Evolutionary conservation across 2,113 vertebrate species (phyloP).

Genomic region (Rhinoderma darwinii): DNA sequence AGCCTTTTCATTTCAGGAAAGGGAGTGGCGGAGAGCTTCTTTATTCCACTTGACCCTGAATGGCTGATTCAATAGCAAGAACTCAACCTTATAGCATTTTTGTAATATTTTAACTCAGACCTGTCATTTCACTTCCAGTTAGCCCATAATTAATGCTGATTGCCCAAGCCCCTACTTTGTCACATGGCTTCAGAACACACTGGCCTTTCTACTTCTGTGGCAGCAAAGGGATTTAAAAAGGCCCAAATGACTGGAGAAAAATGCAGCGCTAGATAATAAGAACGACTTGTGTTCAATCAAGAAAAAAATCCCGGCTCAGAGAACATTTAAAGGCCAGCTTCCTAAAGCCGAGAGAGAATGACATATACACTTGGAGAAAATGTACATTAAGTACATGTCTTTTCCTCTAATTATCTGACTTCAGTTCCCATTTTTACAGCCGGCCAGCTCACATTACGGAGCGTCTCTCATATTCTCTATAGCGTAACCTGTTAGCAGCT

Average conservation of each 20-base stretch:
- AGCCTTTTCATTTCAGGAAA: constrained; percentile 36
- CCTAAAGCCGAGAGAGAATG: constrained; percentile 76
- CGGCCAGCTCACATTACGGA: constrained; percentile 73
- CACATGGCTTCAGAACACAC: constrained; percentile 29
- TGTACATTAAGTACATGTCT: constrained; percentile 67
- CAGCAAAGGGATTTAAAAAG: constrained; percentile 60
- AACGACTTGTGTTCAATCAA: constrained; percentile 67
- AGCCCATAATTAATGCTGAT: constrained; percentile 56
- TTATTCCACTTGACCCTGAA: constrained; percentile 43
- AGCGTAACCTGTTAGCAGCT: constrained; percentile 66
- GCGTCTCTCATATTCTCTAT: constrained; percentile 68
- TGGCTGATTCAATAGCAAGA: constrained; percentile 42
- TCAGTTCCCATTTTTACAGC: constrained; percentile 75
- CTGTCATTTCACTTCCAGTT: constrained; percentile 42
- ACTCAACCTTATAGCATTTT: constrained; percentile 39
- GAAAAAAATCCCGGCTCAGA: constrained; percentile 74
- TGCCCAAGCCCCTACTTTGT: constrained; percentile 52
- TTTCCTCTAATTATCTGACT: constrained; percentile 61
- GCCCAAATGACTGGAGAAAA: constrained; percentile 69
- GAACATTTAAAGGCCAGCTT: constrained; percentile 90
- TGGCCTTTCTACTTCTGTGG: constrained; percentile 44
- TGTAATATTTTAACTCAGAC: constrained; percentile 42
- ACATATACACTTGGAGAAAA: constrained; percentile 61
- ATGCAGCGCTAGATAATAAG: constrained; percentile 50
- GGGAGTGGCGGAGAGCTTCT: constrained; percentile 34